Base-by-base conservation (phyloP, 2,113 vertebrate genomes). In the Salvelinus namaycush region DNA sequence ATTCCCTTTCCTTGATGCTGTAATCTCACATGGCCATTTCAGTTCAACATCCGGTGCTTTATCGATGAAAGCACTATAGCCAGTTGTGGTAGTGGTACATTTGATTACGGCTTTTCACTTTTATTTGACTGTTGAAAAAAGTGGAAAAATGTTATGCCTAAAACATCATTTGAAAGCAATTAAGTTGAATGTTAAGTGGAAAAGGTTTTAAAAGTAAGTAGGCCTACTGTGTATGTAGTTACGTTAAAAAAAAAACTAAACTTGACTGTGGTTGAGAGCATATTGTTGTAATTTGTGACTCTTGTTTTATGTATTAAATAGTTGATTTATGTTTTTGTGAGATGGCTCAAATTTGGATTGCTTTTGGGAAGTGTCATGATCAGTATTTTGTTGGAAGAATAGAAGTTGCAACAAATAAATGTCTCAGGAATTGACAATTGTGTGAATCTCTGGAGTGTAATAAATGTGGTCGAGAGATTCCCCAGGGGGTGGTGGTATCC, bases 331-430 rank as follows among this genome's bases (percentile, higher is more conserved):
- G 71, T 64, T 79, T 74, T 77, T 18, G 2, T 12, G 39, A 44
- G 9, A 12, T 12, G 39, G 39, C 39, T 71, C 3, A 65, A 31
- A 31, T 77, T 77, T 29, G 22, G 3, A 67, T 67, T 16, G 26
- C 34, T 57, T 60, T 77, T 78, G 60, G 73, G 12, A 69, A 78
- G 20, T 68, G 22, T 70, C 75, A 29, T 74, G 70, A 66, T 82
- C 49, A 20, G 29, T 59, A 68, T 76, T 83, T 86, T 51, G 51
- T 79, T 86, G 72, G 69, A 81, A 51, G 6, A 67, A 57, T 81
- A 48, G 80, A 57, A 85, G 80, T 82, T 82, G 34, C 79, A 79
- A 83, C 59, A 77, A 91, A 89, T 91, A 90, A 90, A 92, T 86
- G 85, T 84, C 86, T 91, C 87, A 90, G 89, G 88, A 91, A 90